A percentile compares a stretch with the other conserved stretches of the same genome.
These are phyloP conservation scores for Zeugodacus cucurbitae DNA, from an alignment of 1,140 invertebrate genomes.

Conservation along the genomic window DNA sequence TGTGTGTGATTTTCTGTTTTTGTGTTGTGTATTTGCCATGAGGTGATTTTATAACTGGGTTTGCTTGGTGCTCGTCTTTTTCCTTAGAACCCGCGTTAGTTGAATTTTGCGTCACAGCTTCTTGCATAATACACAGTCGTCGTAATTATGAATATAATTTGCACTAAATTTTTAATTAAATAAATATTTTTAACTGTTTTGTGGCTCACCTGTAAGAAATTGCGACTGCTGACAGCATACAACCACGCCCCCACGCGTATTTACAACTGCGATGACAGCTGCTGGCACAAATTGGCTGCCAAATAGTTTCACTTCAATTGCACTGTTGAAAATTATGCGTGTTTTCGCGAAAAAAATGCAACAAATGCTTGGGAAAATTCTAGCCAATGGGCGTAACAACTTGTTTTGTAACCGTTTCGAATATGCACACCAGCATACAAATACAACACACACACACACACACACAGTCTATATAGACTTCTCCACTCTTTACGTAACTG, in stretches of 20 bases:
- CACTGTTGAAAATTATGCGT: neutral
- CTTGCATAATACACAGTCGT: constrained; percentile 23
- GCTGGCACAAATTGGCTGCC: neutral
- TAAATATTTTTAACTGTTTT: neutral
- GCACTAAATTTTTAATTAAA: neutral
- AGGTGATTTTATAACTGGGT: constrained; percentile 35
- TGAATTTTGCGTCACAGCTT: constrained; percentile 25
- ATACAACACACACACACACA: neutral
- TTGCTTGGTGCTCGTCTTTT: neutral
- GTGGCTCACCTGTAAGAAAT: neutral
- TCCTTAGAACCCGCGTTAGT: constrained; percentile 33
- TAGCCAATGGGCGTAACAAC: constrained; percentile 20
- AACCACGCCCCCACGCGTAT: neutral
- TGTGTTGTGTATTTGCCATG: constrained; percentile 20
- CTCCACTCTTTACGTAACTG: constrained; percentile 36
- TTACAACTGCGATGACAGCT: neutral
- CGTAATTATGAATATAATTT: constrained; percentile 6
- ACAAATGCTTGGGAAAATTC: neutral
- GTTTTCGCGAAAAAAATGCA: neutral
- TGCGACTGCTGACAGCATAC: neutral
- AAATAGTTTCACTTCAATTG: neutral
- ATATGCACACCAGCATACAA: neutral
- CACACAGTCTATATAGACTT: neutral
- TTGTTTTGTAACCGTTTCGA: constrained; percentile 34
- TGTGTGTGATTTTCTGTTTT: neutral